Evolutionary conservation across 2,113 vertebrate genomes (phyloP), one percentile per base, ranked within the genome.

Genomic region (Campylomormyrus numenius): DNA sequence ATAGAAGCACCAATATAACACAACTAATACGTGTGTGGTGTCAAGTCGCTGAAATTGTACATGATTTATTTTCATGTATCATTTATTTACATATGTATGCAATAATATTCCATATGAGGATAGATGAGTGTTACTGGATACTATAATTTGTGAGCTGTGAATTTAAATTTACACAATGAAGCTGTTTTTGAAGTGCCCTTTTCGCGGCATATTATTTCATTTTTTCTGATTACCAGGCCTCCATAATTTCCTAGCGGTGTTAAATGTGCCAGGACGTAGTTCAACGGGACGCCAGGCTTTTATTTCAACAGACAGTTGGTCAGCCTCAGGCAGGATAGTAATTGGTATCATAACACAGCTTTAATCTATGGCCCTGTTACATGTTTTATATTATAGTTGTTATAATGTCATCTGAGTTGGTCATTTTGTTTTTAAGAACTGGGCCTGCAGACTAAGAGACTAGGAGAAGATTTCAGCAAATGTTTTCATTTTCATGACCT

Each of bases 221-320:
- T 52, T 52, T 52, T 87, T 80, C 70, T 2, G 74, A 80, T 42
- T 42, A 80, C 13, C 17, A 42, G 31, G 35, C 74, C 74, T 39
- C 74, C 35, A 27, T 35, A 31, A 62, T 62, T 88, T 66, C 21
- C 24, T 62, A 46, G 39, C 7, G 9, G 35, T 24, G 19, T 66
- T 31, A 21, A 56, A 58, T 35, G 52, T 80, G 9, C 35, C 56
- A 46, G 24, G 56, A 19, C 2, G 13, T 87, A 88, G 7, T 62
- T 24, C 39, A n/a, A 45, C 53, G 10, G 31, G 35, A 42, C 3
- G 17, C 3, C 6, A 17, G 15, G 19, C 21, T 88, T 88, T 62
- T 45, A 58, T 88, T 88, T 88, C 11, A 24, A 45, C 42, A 31
- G 87, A 88, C 87, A 62, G 56, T 88, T 46, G 87, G 87, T 88